These are phyloP conservation scores for Rhynchotus rufescens DNA, from an alignment of 2,797 vertebrate species.

Conservation along the genomic window DNA sequence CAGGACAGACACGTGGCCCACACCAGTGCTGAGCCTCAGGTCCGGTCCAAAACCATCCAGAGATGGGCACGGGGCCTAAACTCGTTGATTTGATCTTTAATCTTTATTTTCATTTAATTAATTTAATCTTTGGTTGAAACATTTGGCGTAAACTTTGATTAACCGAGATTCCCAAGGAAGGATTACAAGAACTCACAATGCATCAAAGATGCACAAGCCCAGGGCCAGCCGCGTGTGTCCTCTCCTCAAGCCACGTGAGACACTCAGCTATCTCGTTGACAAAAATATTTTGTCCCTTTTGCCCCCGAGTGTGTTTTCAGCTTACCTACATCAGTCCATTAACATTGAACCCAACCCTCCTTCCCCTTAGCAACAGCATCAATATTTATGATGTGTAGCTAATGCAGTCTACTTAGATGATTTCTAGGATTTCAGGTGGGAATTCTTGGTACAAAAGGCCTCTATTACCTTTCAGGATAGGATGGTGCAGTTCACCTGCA, in stretches of 20 bases:
- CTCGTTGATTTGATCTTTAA: no score
- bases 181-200: fast-evolving
- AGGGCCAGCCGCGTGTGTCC: not conserved
- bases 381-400: conserved; percentile 76
- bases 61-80: not conserved
- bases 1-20: not conserved
- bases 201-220: fast-evolving
- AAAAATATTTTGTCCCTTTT: not conserved
- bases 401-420: conserved; percentile 67
- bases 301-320: conserved; percentile 12
- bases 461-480: not conserved
- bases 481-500: not conserved
- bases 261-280: not conserved
- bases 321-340: conserved; percentile 21
- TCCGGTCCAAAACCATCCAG: not conserved
- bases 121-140: no score
- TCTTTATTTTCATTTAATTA: no score
- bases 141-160: no score
- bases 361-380: conserved; percentile 50
- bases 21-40: not conserved
- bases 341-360: conserved; percentile 36
- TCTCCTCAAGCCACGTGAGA: not conserved
- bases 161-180: fast-evolving
- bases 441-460: conserved; percentile 36
- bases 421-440: conserved; percentile 44